Evolutionary conservation across 1,140 invertebrate genomes (phyloP).

Genomic region (Drosophila ananassae): DNA sequence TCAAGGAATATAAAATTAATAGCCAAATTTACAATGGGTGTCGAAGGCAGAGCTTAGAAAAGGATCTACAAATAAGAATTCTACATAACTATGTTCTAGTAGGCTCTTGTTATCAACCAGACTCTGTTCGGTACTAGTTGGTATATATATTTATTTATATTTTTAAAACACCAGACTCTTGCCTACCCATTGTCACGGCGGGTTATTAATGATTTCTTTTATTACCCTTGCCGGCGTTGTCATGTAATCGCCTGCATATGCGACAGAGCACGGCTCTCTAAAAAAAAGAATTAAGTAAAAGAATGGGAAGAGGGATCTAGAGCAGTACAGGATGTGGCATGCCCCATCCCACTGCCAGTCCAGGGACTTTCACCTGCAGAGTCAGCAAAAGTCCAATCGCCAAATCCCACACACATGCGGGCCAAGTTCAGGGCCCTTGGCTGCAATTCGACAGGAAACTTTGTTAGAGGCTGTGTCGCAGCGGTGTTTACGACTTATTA

Average conservation of each 20-base stretch:
- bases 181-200: constrained; percentile 31
- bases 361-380: constrained; percentile 56
- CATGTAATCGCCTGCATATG: constrained; percentile 55
- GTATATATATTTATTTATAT: not conserved
- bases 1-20: constrained; percentile 57
- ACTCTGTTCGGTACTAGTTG: no score
- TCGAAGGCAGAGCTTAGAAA: constrained; percentile 1
- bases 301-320: not conserved
- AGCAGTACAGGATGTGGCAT: constrained; percentile 24
- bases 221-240: constrained; percentile 49
- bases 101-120: no score
- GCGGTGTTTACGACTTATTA: constrained; percentile 81
- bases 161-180: not conserved
- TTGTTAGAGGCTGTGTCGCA: constrained; percentile 69
- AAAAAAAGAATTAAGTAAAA: not conserved
- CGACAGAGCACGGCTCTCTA: constrained; percentile 10
- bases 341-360: not conserved
- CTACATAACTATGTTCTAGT: no score
- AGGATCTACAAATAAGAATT: no score
- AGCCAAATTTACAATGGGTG: constrained; percentile 14
- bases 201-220: constrained; percentile 56
- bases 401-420: constrained; percentile 60
- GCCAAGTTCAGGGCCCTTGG: constrained; percentile 7
- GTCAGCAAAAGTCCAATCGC: constrained; percentile 47
- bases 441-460: constrained; percentile 38